Evolutionary conservation across 2,888 invertebrate species (phyloP).

Genomic region (Leptopterna dolabrata): DNA sequence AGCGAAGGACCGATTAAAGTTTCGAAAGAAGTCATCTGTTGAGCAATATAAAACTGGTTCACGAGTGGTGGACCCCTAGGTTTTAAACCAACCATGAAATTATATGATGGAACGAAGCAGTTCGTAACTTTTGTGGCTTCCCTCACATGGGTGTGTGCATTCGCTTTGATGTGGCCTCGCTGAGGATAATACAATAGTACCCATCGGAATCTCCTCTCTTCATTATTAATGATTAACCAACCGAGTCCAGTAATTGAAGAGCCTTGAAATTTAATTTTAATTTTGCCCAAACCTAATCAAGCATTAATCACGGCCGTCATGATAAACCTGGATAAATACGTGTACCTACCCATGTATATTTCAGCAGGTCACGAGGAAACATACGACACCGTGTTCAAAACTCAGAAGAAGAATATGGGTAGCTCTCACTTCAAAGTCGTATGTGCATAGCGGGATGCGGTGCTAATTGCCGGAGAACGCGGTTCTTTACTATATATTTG

Average conservation of each 20-base stretch:
- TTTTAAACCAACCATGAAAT: constrained; percentile 40
- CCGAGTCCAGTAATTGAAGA: too few relatives aligned
- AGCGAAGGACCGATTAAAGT: constrained; percentile 38
- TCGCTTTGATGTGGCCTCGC: neutral
- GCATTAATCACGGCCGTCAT: too few relatives aligned
- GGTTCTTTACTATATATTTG: neutral
- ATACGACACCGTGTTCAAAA: too few relatives aligned
- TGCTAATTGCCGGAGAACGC: neutral
- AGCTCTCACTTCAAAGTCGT: neutral
- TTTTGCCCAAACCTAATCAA: too few relatives aligned
- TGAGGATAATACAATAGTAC: too few relatives aligned
- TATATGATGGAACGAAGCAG: constrained; percentile 25
- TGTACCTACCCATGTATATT: too few relatives aligned
- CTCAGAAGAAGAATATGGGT: neutral
- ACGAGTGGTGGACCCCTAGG: constrained; percentile 20
- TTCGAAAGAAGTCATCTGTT: constrained; percentile 41
- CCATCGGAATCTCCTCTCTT: too few relatives aligned
- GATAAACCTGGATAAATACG: too few relatives aligned
- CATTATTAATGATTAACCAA: too few relatives aligned
- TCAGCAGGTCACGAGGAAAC: too few relatives aligned
- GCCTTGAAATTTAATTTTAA: too few relatives aligned
- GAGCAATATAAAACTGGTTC: constrained; percentile 41
- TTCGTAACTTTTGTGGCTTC: constrained; percentile 11
- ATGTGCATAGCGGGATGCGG: neutral
- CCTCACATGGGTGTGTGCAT: neutral